A percentile compares a stretch with the other conserved stretches of the same genome.
These are phyloP conservation scores for Gonocerus acuteangulatus DNA, from an alignment of 2,888 invertebrate species.

Conservation along the genomic window DNA sequence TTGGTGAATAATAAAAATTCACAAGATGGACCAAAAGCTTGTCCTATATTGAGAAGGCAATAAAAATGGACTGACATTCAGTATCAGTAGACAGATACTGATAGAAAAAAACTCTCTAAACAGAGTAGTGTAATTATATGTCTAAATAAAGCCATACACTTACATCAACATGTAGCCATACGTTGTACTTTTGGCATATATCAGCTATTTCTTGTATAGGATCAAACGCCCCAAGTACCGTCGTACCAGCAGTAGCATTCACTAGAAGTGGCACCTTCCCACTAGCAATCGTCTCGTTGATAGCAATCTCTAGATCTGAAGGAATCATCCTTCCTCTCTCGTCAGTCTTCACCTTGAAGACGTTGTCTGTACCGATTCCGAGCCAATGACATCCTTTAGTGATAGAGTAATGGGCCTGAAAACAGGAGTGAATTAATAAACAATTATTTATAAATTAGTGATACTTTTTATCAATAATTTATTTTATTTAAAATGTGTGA, in stretches of 20 bases:
- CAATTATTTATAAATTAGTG: no score
- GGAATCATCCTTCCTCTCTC: slow-evolving; percentile 59
- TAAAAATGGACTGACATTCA: no score
- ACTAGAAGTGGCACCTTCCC: slow-evolving; percentile 60
- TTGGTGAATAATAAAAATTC: no score
- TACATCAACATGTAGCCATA: slow-evolving; percentile 82
- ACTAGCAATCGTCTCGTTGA: slow-evolving; percentile 46
- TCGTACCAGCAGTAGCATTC: slow-evolving; percentile 71
- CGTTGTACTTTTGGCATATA: slow-evolving; percentile 56
- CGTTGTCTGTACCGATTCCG: slow-evolving; percentile 72
- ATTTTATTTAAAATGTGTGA: no score
- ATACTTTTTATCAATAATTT: no score
- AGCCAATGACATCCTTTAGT: slow-evolving; percentile 73
- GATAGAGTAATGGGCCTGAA: slow-evolving; percentile 71
- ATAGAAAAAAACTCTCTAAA: no score
- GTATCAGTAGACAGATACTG: no score
- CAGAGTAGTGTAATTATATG: no score
- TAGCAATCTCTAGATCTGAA: slow-evolving; percentile 52
- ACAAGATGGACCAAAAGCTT: no score
- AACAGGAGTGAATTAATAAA: slow-evolving; percentile 35
- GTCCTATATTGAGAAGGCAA: no score
- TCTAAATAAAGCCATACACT: no score
- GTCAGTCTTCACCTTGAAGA: slow-evolving; percentile 59
- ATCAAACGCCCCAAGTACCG: slow-evolving; percentile 77
- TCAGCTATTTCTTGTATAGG: slow-evolving; percentile 59